phyloP scores from a whole-genome alignment of 2,797 vertebrate genomes.

The Leptatherina wallacei region DNA sequence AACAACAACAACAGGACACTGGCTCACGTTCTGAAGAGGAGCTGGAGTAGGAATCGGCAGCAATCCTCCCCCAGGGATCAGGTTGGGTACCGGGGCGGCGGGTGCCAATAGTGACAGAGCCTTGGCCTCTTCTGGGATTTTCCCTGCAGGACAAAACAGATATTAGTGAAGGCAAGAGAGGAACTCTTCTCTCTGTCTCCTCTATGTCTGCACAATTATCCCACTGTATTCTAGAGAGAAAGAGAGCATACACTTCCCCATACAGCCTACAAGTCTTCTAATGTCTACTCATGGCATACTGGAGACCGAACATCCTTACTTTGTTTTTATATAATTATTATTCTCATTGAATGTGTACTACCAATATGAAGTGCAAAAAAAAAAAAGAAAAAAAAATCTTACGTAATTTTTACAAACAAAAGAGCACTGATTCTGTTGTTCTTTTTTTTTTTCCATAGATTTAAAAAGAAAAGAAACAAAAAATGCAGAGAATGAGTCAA shows the following conservation, averaged over 20 bases:
- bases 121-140: constrained; percentile 98
- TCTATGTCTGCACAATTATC: constrained; percentile 89
- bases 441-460: constrained; percentile 70
- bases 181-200: constrained; percentile 77
- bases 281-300: constrained; percentile 62
- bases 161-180: constrained; percentile 78
- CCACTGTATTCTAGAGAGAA: constrained; percentile 87
- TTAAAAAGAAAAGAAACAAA: constrained; percentile 55
- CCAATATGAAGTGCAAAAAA: constrained; percentile 47
- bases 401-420: constrained; percentile 48
- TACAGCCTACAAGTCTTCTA: constrained; percentile 68
- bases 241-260: constrained; percentile 76
- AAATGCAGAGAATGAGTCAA: constrained; percentile 97
- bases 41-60: constrained; percentile 92
- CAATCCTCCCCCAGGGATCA: constrained; percentile 94
- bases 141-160: constrained; percentile 88
- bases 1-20: neutral
- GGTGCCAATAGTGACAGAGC: constrained; percentile 95
- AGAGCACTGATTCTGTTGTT: constrained; percentile 57
- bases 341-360: constrained; percentile 57
- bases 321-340: constrained; percentile 32
- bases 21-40: constrained; percentile 89
- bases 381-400: constrained; percentile 30
- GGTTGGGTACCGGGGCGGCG: constrained; percentile 87
- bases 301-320: constrained; percentile 69